These are phyloP conservation scores for Babyrousa celebensis DNA, from an alignment of 2,797 vertebrate genomes.

Conservation along the genomic window DNA sequence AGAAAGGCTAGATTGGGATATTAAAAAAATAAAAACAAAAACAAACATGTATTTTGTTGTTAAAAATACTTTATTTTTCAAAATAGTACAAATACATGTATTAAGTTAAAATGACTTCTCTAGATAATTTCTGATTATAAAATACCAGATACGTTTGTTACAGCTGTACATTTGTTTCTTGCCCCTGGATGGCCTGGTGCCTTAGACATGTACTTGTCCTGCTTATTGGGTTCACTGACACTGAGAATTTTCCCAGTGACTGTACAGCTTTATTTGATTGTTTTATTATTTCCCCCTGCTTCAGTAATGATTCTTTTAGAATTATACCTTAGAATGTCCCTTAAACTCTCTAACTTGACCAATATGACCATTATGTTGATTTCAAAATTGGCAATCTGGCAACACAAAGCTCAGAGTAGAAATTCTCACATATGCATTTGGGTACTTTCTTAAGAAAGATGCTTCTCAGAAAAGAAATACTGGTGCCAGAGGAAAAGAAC, in stretches of 20 bases:
- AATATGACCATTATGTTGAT: not conserved
- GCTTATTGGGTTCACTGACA: not conserved
- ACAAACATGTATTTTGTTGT: not conserved
- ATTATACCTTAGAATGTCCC: not conserved
- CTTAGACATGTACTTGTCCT: not conserved
- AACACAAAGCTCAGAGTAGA: not conserved
- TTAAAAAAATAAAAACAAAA: not conserved
- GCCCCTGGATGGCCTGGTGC: not conserved
- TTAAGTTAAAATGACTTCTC: slow-evolving; percentile 27
- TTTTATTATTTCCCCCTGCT: not conserved
- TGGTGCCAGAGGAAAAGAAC: not conserved
- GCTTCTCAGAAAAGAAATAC: slow-evolving; percentile 30
- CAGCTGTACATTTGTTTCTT: not conserved
- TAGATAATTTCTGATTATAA: not conserved
- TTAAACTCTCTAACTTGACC: slow-evolving; percentile 42
- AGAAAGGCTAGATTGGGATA: slow-evolving; percentile 10
- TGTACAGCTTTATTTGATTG: not conserved
- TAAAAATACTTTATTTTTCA: slow-evolving; percentile 7
- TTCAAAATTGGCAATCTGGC: not conserved
- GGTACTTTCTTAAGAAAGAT: slow-evolving; percentile 2
- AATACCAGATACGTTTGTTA: not conserved
- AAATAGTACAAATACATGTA: not conserved
- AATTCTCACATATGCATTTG: not conserved
- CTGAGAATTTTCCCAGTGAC: not conserved
- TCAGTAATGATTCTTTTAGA: slow-evolving; percentile 50